Evolutionary conservation across 2,797 vertebrate genomes (phyloP).

Genomic region (Gymnothorax reevesii): DNA sequence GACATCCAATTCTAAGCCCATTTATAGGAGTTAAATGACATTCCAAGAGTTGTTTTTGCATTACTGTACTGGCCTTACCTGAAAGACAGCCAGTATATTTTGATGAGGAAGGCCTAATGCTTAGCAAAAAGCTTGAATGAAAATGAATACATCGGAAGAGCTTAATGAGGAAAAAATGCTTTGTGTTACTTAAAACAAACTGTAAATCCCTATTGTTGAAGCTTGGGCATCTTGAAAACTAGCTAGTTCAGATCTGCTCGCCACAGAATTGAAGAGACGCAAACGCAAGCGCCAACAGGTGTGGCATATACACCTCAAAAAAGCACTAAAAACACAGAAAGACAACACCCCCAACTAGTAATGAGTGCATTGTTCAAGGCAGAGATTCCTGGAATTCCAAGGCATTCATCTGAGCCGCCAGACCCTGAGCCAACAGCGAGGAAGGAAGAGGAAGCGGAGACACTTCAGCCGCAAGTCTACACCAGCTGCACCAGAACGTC

Average conservation of each 20-base stretch:
- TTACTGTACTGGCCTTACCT: background rate
- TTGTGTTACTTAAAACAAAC: background rate
- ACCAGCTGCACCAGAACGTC: background rate
- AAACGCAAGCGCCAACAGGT: background rate
- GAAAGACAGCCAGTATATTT: background rate
- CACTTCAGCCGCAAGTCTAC: background rate
- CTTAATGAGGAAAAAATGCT: background rate
- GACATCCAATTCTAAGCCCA: background rate
- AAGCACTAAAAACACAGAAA: conserved; percentile 35
- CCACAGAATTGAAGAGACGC: background rate
- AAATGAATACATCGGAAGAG: background rate
- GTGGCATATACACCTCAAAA: background rate
- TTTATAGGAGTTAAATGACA: background rate
- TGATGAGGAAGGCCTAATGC: background rate
- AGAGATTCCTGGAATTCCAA: conserved; percentile 77
- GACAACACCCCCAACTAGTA: conserved; percentile 50
- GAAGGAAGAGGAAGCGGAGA: conserved; percentile 50
- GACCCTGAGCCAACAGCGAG: conserved; percentile 67
- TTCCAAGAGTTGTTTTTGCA: background rate
- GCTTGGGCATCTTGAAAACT: background rate
- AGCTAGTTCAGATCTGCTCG: background rate
- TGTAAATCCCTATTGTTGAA: conserved; percentile 3
- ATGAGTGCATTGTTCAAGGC: conserved; percentile 67
- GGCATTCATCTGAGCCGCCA: conserved; percentile 75
- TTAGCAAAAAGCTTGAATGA: background rate